Conservation (phyloP, 2,888 invertebrate genomes). For the Diabrotica balteata region DNA sequence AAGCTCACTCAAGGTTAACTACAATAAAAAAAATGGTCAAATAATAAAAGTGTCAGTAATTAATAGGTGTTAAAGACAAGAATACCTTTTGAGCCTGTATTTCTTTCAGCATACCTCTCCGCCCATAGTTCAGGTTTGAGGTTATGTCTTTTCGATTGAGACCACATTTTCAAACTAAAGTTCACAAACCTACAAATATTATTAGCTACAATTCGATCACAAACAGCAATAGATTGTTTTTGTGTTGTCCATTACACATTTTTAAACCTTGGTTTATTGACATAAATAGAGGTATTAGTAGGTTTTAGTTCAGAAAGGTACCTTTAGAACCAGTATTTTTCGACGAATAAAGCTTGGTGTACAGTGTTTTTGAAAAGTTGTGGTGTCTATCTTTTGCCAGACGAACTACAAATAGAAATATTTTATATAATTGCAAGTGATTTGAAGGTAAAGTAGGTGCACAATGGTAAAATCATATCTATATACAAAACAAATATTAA, state of each 20-base stretch:
- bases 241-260: slow-evolving; percentile 36
- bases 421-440: not conserved
- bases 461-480: not conserved
- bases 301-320: slow-evolving; percentile 29
- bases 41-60: not conserved
- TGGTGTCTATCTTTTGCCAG: slow-evolving; percentile 53
- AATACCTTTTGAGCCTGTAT: slow-evolving; percentile 47
- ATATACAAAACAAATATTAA: not conserved
- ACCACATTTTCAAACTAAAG: slow-evolving; percentile 36
- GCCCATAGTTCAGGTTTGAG: slow-evolving; percentile 52
- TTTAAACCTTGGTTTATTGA: slow-evolving; percentile 26
- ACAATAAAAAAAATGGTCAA: not conserved
- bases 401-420: slow-evolving; percentile 31
- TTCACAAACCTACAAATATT: slow-evolving; percentile 36
- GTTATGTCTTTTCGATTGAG: slow-evolving; percentile 39
- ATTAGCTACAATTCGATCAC: slow-evolving; percentile 20
- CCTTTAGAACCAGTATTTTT: slow-evolving; percentile 49
- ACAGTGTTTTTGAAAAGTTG: slow-evolving; percentile 53
- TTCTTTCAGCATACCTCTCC: slow-evolving; percentile 51
- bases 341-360: slow-evolving; percentile 51
- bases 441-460: not conserved
- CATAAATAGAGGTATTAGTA: slow-evolving; percentile 24
- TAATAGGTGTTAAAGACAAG: not conserved
- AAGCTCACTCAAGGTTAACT: too few species aligned
- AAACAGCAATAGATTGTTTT: not conserved